These are phyloP conservation scores for Pseudomyrmex pallidus DNA, from an alignment of 1,140 invertebrate species.

Conservation along the genomic window DNA sequence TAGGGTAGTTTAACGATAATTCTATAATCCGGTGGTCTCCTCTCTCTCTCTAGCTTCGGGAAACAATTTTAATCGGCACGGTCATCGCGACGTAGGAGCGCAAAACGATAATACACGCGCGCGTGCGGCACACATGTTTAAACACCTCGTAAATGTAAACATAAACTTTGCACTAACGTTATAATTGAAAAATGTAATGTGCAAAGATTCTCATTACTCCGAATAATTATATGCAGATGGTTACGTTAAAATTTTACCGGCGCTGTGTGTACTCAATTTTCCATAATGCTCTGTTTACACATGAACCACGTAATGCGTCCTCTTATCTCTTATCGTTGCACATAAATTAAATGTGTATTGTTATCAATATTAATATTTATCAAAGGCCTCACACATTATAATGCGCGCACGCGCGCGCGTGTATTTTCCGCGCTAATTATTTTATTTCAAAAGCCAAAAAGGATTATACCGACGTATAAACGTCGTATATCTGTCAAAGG, in stretches of 20 bases:
- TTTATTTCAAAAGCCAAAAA: slow-evolving; percentile 37
- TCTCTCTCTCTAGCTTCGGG: slow-evolving; percentile 1
- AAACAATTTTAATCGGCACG: slow-evolving; percentile 21
- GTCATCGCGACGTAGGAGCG: neutral
- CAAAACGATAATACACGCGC: neutral
- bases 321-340: slow-evolving; percentile 35
- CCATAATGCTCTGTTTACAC: slow-evolving; percentile 38
- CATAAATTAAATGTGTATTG: slow-evolving; percentile 34
- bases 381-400: slow-evolving; percentile 31
- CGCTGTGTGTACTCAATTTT: slow-evolving; percentile 29
- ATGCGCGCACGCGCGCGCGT: neutral
- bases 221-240: neutral
- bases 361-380: slow-evolving; percentile 55
- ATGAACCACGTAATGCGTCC: slow-evolving; percentile 20
- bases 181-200: slow-evolving; percentile 13
- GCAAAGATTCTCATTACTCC: slow-evolving; percentile 25
- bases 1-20: slow-evolving; percentile 66
- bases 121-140: too few relatives aligned
- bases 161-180: slow-evolving; percentile 18
- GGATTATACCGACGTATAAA: slow-evolving; percentile 37
- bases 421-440: slow-evolving; percentile 33
- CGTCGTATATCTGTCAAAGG: slow-evolving; percentile 39
- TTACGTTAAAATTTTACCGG: slow-evolving; percentile 27
- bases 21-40: slow-evolving; percentile 52
- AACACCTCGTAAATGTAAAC: too few relatives aligned